These are phyloP conservation scores for Syngnathus acus DNA, from an alignment of 2,797 vertebrate species.

Conservation along the genomic window DNA sequence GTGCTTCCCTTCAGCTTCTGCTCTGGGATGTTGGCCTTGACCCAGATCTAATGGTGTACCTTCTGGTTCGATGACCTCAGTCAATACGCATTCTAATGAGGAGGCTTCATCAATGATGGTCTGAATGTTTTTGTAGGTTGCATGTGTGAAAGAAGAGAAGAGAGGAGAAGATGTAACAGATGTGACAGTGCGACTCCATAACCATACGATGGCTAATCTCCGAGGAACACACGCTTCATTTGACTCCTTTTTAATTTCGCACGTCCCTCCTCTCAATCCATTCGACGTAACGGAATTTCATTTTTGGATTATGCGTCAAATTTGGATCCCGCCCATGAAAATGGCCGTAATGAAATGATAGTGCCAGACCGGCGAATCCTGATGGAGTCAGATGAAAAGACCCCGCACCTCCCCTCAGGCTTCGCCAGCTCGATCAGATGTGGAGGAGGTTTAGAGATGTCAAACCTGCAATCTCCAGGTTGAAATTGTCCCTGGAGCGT, in stretches of 20 bases:
- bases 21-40: conserved; percentile 30
- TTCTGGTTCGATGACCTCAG: conserved; percentile 54
- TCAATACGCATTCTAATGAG: conserved; percentile 59
- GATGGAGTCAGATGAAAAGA: conserved; percentile 36
- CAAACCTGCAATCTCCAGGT: conserved; percentile 48
- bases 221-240: conserved; percentile 25
- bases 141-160: conserved; percentile 14
- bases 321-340: conserved; percentile 32
- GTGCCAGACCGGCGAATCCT: conserved; percentile 27
- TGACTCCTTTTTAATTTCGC: conserved; percentile 15
- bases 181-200: conserved; percentile 11
- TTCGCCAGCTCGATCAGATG: conserved; percentile 35
- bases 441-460: conserved; percentile 41
- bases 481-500: conserved; percentile 55
- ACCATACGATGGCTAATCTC: conserved; percentile 26
- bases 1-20: conserved; percentile 6
- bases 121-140: conserved; percentile 29
- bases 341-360: conserved; percentile 36
- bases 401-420: conserved; percentile 10
- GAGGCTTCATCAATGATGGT: conserved; percentile 37
- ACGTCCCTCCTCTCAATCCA: conserved; percentile 9
- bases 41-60: conserved; percentile 47
- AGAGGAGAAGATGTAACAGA: not conserved
- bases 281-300: conserved; percentile 18
- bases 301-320: conserved; percentile 21